phyloP scores from a whole-genome alignment of 2,113 vertebrate species.

The Amblyornis subalaris region DNA sequence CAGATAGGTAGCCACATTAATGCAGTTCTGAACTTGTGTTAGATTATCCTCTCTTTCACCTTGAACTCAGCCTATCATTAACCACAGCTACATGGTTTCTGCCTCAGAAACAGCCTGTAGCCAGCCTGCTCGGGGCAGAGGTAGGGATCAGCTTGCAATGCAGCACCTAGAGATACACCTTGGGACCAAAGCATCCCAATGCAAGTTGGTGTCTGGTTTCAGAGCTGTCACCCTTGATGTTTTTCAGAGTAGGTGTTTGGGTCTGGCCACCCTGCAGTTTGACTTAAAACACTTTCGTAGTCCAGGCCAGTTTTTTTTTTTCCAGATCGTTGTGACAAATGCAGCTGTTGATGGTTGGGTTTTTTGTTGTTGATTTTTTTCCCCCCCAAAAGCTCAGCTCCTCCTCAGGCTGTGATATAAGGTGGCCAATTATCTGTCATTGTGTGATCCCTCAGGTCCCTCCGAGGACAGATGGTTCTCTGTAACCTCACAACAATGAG shows the following conservation, averaged over 20 bases:
- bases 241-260: not conserved
- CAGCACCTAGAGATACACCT: not conserved
- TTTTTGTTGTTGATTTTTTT: not conserved
- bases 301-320: not conserved
- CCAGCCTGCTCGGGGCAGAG: accelerated
- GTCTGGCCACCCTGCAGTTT: accelerated
- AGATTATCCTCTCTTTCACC: not conserved
- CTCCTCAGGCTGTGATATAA: not conserved
- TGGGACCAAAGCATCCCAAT: not conserved
- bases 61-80: not conserved
- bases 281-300: not conserved
- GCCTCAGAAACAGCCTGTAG: not conserved
- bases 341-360: not conserved
- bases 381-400: not conserved
- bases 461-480: constrained; percentile 2
- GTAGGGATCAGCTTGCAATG: not conserved
- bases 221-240: not conserved
- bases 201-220: not conserved
- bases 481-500: constrained; percentile 39
- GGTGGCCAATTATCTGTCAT: not conserved
- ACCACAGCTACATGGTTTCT: not conserved
- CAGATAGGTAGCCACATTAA: not conserved
- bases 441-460: not conserved
- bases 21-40: accelerated
- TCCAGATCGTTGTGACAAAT: not conserved